A percentile compares a stretch with the other conserved stretches of the same genome.
phyloP scores from a whole-genome alignment of 64 coral and sea anemone species.

The Stichodactyla mertensii region DNA sequence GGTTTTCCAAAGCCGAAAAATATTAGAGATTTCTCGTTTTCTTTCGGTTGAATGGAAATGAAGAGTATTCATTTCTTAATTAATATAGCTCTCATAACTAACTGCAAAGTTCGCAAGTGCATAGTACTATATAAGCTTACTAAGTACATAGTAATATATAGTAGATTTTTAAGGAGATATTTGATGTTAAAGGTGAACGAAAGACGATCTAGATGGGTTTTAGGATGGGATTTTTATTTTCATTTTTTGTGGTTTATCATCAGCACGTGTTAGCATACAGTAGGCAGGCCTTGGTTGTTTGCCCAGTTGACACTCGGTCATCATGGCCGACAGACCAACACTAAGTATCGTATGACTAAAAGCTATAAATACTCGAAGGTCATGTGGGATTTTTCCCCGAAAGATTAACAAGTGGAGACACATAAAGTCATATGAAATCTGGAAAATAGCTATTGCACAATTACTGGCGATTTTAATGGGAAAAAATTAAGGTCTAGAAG shows the following conservation, averaged over 20 bases:
- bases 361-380: not conserved
- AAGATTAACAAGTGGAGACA: not conserved
- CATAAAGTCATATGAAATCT: not conserved
- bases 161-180: not conserved
- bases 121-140: too few relatives aligned
- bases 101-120: too few relatives aligned
- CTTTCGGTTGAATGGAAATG: not conserved
- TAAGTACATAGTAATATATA: too few relatives aligned
- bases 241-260: not conserved
- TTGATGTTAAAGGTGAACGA: not conserved
- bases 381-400: constrained; percentile 10
- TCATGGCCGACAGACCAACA: not conserved
- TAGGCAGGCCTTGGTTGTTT: not conserved
- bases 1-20: not conserved
- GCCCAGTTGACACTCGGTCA: not conserved
- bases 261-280: not conserved
- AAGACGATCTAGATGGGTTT: not conserved
- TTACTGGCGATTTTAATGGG: not conserved
- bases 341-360: not conserved
- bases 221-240: not conserved
- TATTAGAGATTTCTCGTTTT: not conserved
- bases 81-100: too few relatives aligned
- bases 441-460: not conserved
- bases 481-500: not conserved
- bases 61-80: too few relatives aligned